Percentiles rank a stretch among this genome's conserved stretches.
These are phyloP conservation scores for Drosophila borealis DNA, from an alignment of 2,888 invertebrate genomes.

Conservation along the genomic window DNA sequence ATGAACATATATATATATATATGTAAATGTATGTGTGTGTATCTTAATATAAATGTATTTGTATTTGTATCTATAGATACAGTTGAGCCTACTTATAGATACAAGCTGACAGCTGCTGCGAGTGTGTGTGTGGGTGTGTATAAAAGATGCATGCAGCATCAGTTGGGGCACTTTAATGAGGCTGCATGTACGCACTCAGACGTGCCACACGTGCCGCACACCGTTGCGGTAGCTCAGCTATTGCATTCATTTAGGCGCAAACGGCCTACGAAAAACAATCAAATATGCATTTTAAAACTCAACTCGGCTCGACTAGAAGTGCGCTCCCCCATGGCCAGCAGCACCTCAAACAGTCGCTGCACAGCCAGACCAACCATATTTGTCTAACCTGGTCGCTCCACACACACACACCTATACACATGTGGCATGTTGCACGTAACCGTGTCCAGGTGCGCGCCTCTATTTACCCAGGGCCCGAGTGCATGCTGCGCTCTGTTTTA, in stretches of 20 bases:
- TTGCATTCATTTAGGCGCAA: constrained; percentile 59
- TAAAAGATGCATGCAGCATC: constrained; percentile 53
- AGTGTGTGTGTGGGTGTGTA: constrained; percentile 13
- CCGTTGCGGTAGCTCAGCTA: constrained; percentile 26
- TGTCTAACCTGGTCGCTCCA: constrained; percentile 74
- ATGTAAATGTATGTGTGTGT: neutral
- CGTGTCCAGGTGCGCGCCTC: constrained; percentile 57
- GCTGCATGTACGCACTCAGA: constrained; percentile 26
- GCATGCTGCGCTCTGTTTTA: constrained; percentile 79
- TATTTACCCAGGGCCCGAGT: constrained; percentile 69
- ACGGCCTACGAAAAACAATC: constrained; percentile 59
- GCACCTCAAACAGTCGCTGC: constrained; percentile 71
- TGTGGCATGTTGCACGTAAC: constrained; percentile 23
- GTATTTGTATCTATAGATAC: neutral
- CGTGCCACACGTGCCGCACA: neutral
- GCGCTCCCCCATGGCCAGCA: constrained; percentile 70
- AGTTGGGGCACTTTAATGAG: constrained; percentile 60
- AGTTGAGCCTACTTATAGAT: constrained; percentile 13
- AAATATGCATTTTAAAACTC: constrained; percentile 77
- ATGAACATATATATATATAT: neutral
- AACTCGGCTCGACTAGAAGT: constrained; percentile 47
- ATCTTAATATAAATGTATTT: neutral
- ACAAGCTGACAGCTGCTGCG: constrained; percentile 29
- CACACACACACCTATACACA: constrained; percentile 24
- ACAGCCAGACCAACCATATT: constrained; percentile 70